Base-by-base conservation (phyloP, 2,113 vertebrate species). In the Empidonax traillii region DNA sequence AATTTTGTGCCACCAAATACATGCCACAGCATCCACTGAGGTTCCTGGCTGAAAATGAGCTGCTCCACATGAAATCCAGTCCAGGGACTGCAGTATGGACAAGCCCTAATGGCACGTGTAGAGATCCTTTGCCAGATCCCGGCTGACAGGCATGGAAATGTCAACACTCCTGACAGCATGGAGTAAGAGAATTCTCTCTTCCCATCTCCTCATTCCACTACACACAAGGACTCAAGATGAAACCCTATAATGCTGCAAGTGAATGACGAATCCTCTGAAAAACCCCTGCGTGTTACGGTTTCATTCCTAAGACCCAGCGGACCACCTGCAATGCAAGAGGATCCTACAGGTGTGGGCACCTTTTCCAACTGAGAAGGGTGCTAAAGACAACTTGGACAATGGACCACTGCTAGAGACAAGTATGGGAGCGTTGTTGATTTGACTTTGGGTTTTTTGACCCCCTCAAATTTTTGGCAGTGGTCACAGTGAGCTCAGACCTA, bases 241-340 rank as follows among this genome's bases (percentile, higher is more conserved):
- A 62, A 2, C 27, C 62, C 62, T 30, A 39, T 39, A 25, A 2
- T 0, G 7, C 2, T 7, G 41, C n/a, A 67, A 49, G 52, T 4
- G 44, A 31, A 33, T 1, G 28, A 8, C 15, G 21, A 74, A 5
- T 43, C 39, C 31, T 33, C 19, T 35, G 43, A 67, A 83, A 85
- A 44, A 46, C 3, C 23, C 49, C 30, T 20, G 75, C 4, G 4
- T 22, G 8, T 2, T 43, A 22, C 3, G 27, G 27, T 35, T 79
- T 53, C 3, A 3, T 1, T 59, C 19, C 56, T 6, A 21, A 59
- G 24, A 35, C 18, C 43, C 33, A 31, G 47, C 15, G 66, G 8
- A 14, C 14, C 81, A 23, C 20, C 30, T 22, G 21, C 69, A 72
- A 2, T 0, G 0, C 0, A 0, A 35, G 23, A 0, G 16, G 5